These are phyloP conservation scores for Dryobota labecula DNA, from an alignment of 2,888 invertebrate species.

Conservation along the genomic window DNA sequence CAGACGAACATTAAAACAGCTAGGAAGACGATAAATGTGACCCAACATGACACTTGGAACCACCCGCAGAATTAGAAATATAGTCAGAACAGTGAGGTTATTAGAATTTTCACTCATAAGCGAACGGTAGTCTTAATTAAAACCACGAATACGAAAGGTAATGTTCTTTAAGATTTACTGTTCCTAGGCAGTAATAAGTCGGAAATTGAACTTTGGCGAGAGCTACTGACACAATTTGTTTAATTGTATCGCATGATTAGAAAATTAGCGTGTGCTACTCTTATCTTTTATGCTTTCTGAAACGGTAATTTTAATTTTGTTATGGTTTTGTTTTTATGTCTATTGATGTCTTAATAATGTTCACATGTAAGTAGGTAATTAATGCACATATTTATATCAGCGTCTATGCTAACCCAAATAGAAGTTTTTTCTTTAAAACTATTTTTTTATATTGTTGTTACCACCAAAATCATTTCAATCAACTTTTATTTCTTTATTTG, in stretches of 20 bases:
- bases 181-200: conserved; percentile 31
- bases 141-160: conserved; percentile 31
- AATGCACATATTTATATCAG: not conserved
- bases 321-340: conserved; percentile 17
- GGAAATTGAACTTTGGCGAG: conserved; percentile 47
- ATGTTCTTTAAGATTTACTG: conserved; percentile 42
- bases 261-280: conserved; percentile 19
- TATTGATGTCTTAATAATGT: conserved; percentile 8
- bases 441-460: not conserved
- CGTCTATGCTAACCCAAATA: not conserved
- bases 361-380: not conserved
- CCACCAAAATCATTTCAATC: not conserved
- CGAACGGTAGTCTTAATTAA: conserved; percentile 40
- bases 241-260: conserved; percentile 52
- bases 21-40: not conserved
- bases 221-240: conserved; percentile 54
- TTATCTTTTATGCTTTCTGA: conserved; percentile 27
- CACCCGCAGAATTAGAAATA: conserved; percentile 7
- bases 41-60: not conserved
- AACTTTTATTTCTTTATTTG: not conserved
- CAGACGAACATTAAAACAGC: too few species aligned
- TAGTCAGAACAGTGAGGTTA: not conserved
- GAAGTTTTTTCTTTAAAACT: not conserved
- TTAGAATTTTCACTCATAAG: conserved; percentile 1
- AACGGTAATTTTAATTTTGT: conserved; percentile 21